These are phyloP conservation scores for Dysdera silvatica DNA, from an alignment of 1,140 invertebrate species.

Conservation along the genomic window DNA sequence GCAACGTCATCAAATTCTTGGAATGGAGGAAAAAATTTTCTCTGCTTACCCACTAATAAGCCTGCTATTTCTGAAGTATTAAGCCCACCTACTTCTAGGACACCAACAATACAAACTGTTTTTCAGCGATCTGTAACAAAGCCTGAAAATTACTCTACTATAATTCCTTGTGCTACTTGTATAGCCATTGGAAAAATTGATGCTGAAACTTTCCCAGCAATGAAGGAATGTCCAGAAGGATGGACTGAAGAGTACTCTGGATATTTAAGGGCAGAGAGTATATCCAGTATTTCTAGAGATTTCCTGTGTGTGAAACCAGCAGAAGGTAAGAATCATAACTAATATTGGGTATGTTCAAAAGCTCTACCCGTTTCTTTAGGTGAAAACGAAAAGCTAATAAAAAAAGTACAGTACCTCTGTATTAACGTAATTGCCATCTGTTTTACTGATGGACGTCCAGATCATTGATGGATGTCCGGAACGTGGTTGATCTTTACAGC, in stretches of 20 bases:
- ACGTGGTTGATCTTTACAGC: too few species aligned
- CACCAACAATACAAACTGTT: not conserved
- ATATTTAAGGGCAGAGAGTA: constrained; percentile 8
- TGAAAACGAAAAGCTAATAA: too few species aligned
- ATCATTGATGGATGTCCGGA: too few species aligned
- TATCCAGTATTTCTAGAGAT: constrained; percentile 4
- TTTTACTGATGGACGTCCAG: too few species aligned
- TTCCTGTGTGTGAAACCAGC: constrained; percentile 29
- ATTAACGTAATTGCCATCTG: too few species aligned
- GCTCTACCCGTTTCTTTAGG: too few species aligned
- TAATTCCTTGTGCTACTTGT: constrained; percentile 14
- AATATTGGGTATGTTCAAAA: too few species aligned
- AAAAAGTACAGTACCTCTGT: too few species aligned
- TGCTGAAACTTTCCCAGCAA: constrained; percentile 4
- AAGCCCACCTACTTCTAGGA: not conserved
- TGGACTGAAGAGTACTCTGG: constrained; percentile 16
- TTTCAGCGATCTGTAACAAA: constrained; percentile 1
- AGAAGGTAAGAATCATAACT: too few species aligned
- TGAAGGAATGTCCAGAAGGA: constrained; percentile 2
- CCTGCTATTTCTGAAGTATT: not conserved
- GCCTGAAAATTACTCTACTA: not conserved
- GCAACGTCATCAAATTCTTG: not conserved
- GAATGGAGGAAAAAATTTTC: constrained; percentile 9
- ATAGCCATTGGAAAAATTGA: not conserved
- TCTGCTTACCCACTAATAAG: not conserved